phyloP scores from a whole-genome alignment of 2,113 vertebrate genomes.

The Tyrannus savana region DNA sequence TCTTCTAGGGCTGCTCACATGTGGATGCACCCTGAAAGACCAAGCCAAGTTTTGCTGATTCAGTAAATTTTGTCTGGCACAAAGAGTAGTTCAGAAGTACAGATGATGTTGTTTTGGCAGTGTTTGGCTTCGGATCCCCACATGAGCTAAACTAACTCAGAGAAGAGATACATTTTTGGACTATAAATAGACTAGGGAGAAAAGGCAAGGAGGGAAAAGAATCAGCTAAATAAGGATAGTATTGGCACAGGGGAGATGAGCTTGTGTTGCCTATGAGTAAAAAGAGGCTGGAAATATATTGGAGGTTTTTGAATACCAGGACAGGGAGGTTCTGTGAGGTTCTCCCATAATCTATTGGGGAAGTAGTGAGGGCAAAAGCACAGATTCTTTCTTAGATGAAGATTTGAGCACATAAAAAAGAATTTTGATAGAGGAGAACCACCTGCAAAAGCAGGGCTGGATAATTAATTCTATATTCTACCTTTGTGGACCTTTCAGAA shows the following conservation, averaged over 20 bases:
- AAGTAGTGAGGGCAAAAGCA: background rate
- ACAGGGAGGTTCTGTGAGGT: background rate
- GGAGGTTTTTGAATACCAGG: background rate
- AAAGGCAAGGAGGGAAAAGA: background rate
- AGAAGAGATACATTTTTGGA: background rate
- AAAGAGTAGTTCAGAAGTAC: background rate
- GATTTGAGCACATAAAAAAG: background rate
- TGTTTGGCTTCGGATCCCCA: background rate
- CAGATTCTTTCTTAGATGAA: background rate
- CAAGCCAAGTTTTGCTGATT: background rate
- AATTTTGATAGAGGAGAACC: background rate
- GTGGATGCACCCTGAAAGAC: background rate
- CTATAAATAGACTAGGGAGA: background rate
- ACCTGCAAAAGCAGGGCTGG: background rate
- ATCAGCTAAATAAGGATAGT: background rate
- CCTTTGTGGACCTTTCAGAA: slow-evolving; percentile 69
- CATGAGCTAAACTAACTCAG: background rate
- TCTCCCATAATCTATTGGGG: background rate
- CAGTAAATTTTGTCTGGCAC: background rate
- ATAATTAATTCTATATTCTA: background rate
- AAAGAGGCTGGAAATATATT: background rate
- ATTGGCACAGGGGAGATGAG: background rate
- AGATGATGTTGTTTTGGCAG: background rate
- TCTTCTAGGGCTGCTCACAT: background rate
- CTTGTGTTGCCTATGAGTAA: background rate